Percentiles rank a stretch among this genome's conserved stretches.
Conservation (phyloP, 2,888 invertebrate species). For the Podotricha telesiphe region DNA sequence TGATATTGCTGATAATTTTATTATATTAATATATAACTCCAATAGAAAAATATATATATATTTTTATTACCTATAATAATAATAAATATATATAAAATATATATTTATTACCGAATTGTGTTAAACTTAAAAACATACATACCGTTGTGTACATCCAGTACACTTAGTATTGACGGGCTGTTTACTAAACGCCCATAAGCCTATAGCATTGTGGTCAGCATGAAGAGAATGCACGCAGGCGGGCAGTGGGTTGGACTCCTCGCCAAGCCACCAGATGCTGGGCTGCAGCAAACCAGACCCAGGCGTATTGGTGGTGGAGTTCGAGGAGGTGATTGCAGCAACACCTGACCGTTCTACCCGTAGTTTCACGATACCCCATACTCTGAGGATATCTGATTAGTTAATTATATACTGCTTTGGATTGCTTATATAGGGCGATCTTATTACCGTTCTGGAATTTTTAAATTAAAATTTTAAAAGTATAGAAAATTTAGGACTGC, state of each 20-base stretch:
- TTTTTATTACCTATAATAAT: too few relatives aligned
- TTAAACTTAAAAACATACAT: neutral
- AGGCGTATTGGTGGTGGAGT: conserved; percentile 53
- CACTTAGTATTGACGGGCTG: conserved; percentile 87
- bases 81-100: too few relatives aligned
- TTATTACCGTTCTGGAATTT: too few relatives aligned
- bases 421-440: neutral
- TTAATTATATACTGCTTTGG: conserved; percentile 27
- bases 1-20: too few relatives aligned
- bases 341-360: conserved; percentile 82
- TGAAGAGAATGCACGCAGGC: conserved; percentile 92
- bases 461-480: too few relatives aligned
- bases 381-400: conserved; percentile 62
- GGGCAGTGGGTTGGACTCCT: conserved; percentile 79
- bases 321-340: conserved; percentile 52
- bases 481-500: too few relatives aligned
- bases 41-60: too few relatives aligned
- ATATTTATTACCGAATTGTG: too few relatives aligned
- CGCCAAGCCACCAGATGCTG: conserved; percentile 68
- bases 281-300: conserved; percentile 59
- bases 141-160: conserved; percentile 90
- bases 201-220: conserved; percentile 90
- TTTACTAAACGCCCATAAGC: conserved; percentile 93
- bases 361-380: conserved; percentile 87
- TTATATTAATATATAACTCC: too few relatives aligned